phyloP scores from a whole-genome alignment of 2,113 vertebrate genomes.

The Lagopus leucura region DNA sequence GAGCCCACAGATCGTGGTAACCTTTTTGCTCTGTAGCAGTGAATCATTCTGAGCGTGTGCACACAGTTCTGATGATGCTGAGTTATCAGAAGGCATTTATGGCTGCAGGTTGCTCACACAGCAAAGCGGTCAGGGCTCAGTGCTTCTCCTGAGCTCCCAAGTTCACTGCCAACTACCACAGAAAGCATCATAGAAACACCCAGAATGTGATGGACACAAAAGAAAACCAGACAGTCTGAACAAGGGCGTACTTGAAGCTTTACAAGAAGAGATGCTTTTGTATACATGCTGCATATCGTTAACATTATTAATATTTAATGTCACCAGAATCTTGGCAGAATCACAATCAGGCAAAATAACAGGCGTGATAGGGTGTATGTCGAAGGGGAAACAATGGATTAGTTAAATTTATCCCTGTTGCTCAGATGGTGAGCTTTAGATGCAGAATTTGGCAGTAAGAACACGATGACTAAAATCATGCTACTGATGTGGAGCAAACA shows the following conservation, averaged over 20 bases:
- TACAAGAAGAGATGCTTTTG: background rate
- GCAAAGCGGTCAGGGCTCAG: background rate
- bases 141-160: background rate
- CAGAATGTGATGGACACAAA: background rate
- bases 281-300: background rate
- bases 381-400: background rate
- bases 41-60: background rate
- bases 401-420: background rate
- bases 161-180: background rate
- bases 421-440: background rate
- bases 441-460: background rate
- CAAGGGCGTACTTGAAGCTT: background rate
- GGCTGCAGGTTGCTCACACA: background rate
- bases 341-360: background rate
- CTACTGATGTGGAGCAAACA: background rate
- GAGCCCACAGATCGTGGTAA: background rate
- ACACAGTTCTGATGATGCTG: background rate
- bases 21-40: background rate
- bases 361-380: too few species aligned
- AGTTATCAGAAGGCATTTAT: background rate
- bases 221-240: background rate
- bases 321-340: background rate
- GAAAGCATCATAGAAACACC: accelerated
- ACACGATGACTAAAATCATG: background rate
- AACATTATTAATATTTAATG: background rate